Evolutionary conservation across 2,888 invertebrate species (phyloP).

Genomic region (Aspidiotus destructor): DNA sequence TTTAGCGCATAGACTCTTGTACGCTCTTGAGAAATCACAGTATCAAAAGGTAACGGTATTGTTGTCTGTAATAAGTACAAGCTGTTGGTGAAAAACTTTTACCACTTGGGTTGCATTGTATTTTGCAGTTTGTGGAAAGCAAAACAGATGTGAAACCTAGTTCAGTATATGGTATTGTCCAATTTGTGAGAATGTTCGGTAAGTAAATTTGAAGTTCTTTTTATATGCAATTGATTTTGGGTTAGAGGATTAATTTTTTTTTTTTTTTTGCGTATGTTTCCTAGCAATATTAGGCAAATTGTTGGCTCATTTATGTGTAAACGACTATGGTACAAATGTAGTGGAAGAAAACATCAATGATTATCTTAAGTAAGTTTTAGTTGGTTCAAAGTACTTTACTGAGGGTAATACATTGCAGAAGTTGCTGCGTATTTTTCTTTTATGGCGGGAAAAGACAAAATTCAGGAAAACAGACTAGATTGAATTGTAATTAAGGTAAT

Average conservation of each 20-base stretch:
- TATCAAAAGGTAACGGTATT: constrained; percentile 6
- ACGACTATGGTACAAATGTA: constrained; percentile 9
- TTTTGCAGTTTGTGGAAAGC: constrained; percentile 14
- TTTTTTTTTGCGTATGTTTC: background rate
- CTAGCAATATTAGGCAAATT: constrained; percentile 18
- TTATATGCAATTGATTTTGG: background rate
- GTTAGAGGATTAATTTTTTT: background rate
- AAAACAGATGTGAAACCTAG: constrained; percentile 13
- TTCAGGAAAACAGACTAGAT: too few relatives aligned
- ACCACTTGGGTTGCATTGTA: background rate
- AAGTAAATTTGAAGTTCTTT: background rate
- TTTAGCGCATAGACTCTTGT: constrained; percentile 13
- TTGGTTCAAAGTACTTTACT: too few relatives aligned
- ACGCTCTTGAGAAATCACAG: constrained; percentile 18
- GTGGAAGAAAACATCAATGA: constrained; percentile 25
- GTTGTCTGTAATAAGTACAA: background rate
- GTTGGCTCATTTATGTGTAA: constrained; percentile 15
- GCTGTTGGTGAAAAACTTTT: background rate
- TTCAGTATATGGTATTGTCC: constrained; percentile 19
- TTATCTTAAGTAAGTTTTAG: constrained; percentile 12
- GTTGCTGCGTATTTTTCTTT: too few relatives aligned
- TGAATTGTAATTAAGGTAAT: too few relatives aligned
- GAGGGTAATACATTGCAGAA: too few relatives aligned
- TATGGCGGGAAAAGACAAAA: too few relatives aligned
- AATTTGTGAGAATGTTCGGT: constrained; percentile 20